Evolutionary conservation across 1,140 invertebrate genomes (phyloP), one percentile per base, ranked within the genome.

Genomic region (Drosophila prosaltans): DNA sequence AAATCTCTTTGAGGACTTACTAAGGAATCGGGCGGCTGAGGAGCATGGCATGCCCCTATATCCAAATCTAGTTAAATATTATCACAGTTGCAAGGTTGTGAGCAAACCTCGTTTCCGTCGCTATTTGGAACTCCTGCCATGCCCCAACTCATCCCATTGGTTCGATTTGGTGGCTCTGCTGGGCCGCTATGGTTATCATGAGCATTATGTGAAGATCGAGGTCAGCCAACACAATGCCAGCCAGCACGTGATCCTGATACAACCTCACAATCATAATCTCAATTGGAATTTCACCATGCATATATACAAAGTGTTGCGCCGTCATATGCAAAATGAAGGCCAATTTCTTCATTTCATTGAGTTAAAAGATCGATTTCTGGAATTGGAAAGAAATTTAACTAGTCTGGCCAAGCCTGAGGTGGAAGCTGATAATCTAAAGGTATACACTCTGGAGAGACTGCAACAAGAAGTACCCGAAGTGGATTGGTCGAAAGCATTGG

Each of bases 181-280:
- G n/a, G 84, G 80, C 0, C 66, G 74, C 4, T 89, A 88, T 45
- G 84, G 84, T 10, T 84, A 80, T 39, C 66, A 69, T 36, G 80
- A 76, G 9, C 84, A 88, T 30, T 88, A 43, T 41, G 58, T 88
- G 3, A 66, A 78, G 41, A 45, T 88, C 10, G 71, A 68, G 11
- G 74, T 88, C 41, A 67, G 69, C 7, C 81, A 80, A 16, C 73
- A 88, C 16, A 88, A 89, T 69, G 61, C 71, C 51, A 80, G 59
- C 8, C 70, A 65, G 8, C 84, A 88, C 32, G 74, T 84, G 59
- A 48, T 88, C 3, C 36, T 80, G 5, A 73, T 88, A 16, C 66
- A 75, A 64, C 77, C 74, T 1, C 84, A 88, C 43, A 88, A 89
- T 16, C 65, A 65, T n/a, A 74, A 77, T 61, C 60, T 74, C 3